A percentile compares a stretch with the other conserved stretches of the same genome.
Evolutionary conservation across 1,140 invertebrate genomes (phyloP).

Genomic region (Neodiprion pinetum): DNA sequence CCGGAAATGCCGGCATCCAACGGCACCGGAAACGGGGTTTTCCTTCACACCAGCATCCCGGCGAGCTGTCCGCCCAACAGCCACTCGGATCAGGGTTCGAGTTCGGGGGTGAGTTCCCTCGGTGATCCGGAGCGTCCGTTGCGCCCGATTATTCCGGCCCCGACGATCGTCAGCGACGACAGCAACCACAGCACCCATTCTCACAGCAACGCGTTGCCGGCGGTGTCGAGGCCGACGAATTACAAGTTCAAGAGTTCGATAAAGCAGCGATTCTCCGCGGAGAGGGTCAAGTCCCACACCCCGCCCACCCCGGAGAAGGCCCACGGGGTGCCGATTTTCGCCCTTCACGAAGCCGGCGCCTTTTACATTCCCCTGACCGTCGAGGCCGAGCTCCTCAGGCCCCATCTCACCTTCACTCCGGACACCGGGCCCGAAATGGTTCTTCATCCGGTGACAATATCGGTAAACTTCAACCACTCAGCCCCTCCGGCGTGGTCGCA

Average conservation of each 20-base stretch:
- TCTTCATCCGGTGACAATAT: constrained; percentile 90
- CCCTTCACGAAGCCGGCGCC: constrained; percentile 83
- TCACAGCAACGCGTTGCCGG: constrained; percentile 36
- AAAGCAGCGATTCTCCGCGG: constrained; percentile 79
- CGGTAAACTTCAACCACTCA: constrained; percentile 77
- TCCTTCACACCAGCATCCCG: constrained; percentile 51
- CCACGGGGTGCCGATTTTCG: constrained; percentile 77
- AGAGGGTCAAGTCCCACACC: constrained; percentile 56
- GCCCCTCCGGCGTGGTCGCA: constrained; percentile 47
- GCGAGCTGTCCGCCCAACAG: constrained; percentile 53
- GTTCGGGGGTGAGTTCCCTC: constrained; percentile 54
- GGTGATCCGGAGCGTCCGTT: constrained; percentile 48
- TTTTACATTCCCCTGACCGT: constrained; percentile 92
- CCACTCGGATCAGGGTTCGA: constrained; percentile 55
- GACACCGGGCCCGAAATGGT: constrained; percentile 69
- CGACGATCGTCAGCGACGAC: constrained; percentile 49
- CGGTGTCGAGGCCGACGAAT: constrained; percentile 57
- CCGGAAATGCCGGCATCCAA: constrained; percentile 57
- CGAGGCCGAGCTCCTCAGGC: constrained; percentile 76
- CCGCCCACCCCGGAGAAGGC: constrained; percentile 44
- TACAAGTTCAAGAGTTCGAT: constrained; percentile 97
- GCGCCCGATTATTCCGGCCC: constrained; percentile 43
- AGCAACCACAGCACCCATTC: constrained; percentile 57
- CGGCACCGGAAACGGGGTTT: constrained; percentile 52
- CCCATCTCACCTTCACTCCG: constrained; percentile 68